Conservation (phyloP, 2,888 invertebrate genomes). For the Eueremaeus valkanovi region DNA sequence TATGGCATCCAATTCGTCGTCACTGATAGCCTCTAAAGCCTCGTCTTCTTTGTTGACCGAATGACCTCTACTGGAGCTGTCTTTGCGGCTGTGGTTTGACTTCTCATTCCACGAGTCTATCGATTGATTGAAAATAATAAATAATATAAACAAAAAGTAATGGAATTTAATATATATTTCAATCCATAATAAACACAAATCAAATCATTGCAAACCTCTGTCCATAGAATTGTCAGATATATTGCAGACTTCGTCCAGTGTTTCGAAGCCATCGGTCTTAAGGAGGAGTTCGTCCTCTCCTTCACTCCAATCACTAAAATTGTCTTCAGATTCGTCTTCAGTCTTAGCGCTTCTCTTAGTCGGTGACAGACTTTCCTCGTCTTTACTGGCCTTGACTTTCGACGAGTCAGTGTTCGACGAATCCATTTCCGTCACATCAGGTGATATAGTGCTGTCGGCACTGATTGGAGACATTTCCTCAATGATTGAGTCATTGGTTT, state of each 20-base stretch:
- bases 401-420: background rate
- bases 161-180: background rate
- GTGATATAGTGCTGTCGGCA: conserved; percentile 6
- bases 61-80: background rate
- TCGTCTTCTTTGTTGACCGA: conserved; percentile 63
- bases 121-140: background rate
- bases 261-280: conserved; percentile 60
- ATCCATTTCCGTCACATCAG: conserved; percentile 12
- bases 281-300: conserved; percentile 82
- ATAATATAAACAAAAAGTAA: background rate
- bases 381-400: background rate
- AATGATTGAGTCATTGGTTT: background rate
- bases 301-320: conserved; percentile 75
- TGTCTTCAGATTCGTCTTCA: conserved; percentile 51
- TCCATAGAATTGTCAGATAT: conserved; percentile 52
- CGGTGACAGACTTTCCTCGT: background rate
- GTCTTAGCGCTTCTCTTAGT: background rate
- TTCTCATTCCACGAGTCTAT: conserved; percentile 59
- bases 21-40: conserved; percentile 46
- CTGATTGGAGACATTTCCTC: conserved; percentile 33
- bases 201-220: conserved; percentile 14
- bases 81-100: conserved; percentile 63
- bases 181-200: background rate
- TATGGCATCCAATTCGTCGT: conserved; percentile 47
- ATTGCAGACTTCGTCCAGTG: conserved; percentile 47